Percentiles rank a stretch among this genome's conserved stretches.
Evolutionary conservation across 2,888 invertebrate species (phyloP).

Genomic region (Pollenia labialis): DNA sequence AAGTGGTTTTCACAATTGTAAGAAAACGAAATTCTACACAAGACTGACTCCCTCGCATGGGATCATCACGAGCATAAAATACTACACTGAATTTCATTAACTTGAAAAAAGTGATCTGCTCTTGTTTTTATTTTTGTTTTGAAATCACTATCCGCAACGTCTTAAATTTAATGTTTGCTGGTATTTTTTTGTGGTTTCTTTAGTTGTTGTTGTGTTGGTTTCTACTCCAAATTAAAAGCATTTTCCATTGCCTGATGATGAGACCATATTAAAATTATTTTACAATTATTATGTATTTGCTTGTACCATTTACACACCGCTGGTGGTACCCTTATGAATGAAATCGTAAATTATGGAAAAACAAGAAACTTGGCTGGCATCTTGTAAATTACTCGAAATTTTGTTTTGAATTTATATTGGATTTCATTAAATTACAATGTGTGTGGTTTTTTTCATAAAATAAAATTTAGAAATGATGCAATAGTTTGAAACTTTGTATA

Average conservation of each 20-base stretch:
- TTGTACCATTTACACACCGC: conserved; percentile 28
- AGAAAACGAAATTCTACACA: conserved; percentile 55
- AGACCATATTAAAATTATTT: conserved; percentile 46
- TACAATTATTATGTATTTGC: conserved; percentile 1
- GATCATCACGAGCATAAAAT: conserved; percentile 27
- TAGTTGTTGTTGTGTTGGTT: conserved; percentile 10
- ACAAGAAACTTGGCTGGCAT: conserved; percentile 21
- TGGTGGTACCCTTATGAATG: conserved; percentile 49
- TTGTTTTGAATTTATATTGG: conserved; percentile 43
- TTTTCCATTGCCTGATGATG: conserved; percentile 61
- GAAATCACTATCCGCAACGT: conserved; percentile 64
- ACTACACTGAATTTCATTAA: conserved; percentile 54
- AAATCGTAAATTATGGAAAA: conserved; percentile 11
- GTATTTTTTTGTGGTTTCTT: conserved; percentile 57
- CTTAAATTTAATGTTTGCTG: conserved; percentile 46
- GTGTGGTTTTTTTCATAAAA: conserved; percentile 35
- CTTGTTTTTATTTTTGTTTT: conserved; percentile 7
- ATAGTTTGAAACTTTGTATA: not conserved
- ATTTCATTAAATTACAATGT: conserved; percentile 43
- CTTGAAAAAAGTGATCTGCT: conserved; percentile 31
- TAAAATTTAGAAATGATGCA: conserved; percentile 22
- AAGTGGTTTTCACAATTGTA: conserved; percentile 45
- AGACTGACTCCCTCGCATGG: conserved; percentile 67
- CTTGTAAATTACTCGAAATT: conserved; percentile 18
- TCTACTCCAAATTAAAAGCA: conserved; percentile 38